A percentile compares a stretch with the other conserved stretches of the same genome.
phyloP scores from a whole-genome alignment of 2,888 invertebrate genomes.

The Dicroscelio sp. region DNA sequence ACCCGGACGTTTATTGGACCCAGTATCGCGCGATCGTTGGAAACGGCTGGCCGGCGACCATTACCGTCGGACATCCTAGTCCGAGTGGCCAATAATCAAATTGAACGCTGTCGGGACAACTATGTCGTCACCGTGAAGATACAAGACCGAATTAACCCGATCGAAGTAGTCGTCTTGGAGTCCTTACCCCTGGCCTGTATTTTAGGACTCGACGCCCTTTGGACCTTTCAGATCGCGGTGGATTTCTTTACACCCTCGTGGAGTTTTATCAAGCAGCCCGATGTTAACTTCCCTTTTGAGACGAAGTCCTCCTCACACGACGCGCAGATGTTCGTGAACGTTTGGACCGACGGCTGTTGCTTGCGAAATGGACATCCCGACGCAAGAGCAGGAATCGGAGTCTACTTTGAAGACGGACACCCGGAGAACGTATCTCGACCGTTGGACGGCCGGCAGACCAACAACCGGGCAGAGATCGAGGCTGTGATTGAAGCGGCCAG shows the following conservation, averaged over 20 bases:
- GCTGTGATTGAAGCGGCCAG: not conserved
- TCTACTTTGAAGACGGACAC: not conserved
- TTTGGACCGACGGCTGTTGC: slow-evolving; percentile 2
- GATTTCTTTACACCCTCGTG: too few species aligned
- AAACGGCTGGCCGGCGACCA: not conserved
- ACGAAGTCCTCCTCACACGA: too few species aligned
- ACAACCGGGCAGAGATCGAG: not conserved
- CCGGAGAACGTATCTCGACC: not conserved
- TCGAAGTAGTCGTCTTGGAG: too few species aligned
- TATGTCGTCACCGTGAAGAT: too few species aligned
- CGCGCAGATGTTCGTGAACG: too few species aligned
- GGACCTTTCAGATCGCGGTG: too few species aligned
- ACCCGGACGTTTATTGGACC: not conserved
- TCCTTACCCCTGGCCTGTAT: too few species aligned
- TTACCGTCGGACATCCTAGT: not conserved
- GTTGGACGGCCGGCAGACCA: not conserved
- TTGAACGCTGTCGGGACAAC: too few species aligned
- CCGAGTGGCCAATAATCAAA: not conserved
- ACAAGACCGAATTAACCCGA: too few species aligned
- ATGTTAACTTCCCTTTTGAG: too few species aligned
- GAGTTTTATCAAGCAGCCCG: too few species aligned
- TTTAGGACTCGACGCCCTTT: too few species aligned
- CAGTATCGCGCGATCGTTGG: not conserved
- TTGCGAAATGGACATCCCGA: not conserved
- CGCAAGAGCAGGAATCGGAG: not conserved